These are phyloP conservation scores for Scomber scombrus DNA, from an alignment of 2,113 vertebrate species.

Conservation along the genomic window DNA sequence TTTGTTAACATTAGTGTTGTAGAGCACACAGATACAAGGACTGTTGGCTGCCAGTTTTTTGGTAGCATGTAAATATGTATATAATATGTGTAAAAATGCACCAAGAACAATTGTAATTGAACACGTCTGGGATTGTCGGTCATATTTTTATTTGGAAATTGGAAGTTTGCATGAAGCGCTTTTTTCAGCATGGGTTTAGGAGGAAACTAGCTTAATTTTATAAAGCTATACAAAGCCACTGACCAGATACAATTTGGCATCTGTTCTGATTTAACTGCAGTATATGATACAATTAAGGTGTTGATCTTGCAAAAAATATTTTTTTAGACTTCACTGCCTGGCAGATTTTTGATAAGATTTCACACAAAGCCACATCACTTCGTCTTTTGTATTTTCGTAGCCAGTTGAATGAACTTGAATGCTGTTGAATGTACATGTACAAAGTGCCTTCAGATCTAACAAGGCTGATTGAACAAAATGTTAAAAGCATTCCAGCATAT, in stretches of 20 bases:
- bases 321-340: neutral
- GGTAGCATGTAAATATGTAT: constrained; percentile 48
- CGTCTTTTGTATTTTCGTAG: neutral
- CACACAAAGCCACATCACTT: neutral
- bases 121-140: neutral
- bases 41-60: neutral
- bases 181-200: neutral
- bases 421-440: constrained; percentile 1
- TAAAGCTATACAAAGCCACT: neutral
- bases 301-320: neutral
- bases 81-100: neutral
- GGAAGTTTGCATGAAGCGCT: neutral
- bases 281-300: neutral
- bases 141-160: constrained; percentile 7
- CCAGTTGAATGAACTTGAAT: neutral
- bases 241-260: neutral
- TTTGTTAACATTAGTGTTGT: no score
- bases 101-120: neutral
- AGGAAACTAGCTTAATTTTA: neutral
- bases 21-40: neutral
- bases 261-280: neutral
- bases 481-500: neutral
- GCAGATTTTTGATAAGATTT: neutral
- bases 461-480: neutral
- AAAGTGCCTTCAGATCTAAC: constrained; percentile 47